These are phyloP conservation scores for Hesperophylax magnus DNA, from an alignment of 1,140 invertebrate species.

Conservation along the genomic window DNA sequence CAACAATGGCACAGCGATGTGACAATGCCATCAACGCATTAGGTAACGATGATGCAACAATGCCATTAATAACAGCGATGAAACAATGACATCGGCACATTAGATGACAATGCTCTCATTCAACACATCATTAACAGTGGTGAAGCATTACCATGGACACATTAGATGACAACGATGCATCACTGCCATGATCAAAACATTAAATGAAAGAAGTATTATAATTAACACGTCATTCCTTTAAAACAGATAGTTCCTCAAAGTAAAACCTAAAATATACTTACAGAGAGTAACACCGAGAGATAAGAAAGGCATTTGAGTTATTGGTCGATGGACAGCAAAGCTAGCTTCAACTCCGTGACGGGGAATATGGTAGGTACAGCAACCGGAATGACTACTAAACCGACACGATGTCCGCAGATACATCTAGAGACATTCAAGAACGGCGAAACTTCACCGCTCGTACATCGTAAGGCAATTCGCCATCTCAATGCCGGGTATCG, in stretches of 20 bases:
- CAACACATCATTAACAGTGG: too few species aligned
- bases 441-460: constrained; percentile 2
- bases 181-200: not conserved
- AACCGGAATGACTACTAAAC: not conserved
- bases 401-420: not conserved
- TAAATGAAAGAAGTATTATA: constrained; percentile 29
- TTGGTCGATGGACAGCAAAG: constrained; percentile 47
- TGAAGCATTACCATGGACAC: too few species aligned
- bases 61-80: too few species aligned
- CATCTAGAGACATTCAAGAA: not conserved
- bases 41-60: too few species aligned
- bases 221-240: constrained; percentile 31
- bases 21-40: too few species aligned
- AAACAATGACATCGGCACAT: too few species aligned
- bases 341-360: constrained; percentile 16
- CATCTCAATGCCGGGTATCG: constrained; percentile 7
- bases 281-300: constrained; percentile 47
- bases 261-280: constrained; percentile 40
- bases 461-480: constrained; percentile 24
- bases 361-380: constrained; percentile 1
- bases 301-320: constrained; percentile 50
- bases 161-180: too few species aligned
- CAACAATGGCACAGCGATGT: too few species aligned
- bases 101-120: too few species aligned
- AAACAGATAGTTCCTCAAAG: constrained; percentile 28